Conservation (phyloP, 1,140 invertebrate species). For the Drosophila triauraria region DNA sequence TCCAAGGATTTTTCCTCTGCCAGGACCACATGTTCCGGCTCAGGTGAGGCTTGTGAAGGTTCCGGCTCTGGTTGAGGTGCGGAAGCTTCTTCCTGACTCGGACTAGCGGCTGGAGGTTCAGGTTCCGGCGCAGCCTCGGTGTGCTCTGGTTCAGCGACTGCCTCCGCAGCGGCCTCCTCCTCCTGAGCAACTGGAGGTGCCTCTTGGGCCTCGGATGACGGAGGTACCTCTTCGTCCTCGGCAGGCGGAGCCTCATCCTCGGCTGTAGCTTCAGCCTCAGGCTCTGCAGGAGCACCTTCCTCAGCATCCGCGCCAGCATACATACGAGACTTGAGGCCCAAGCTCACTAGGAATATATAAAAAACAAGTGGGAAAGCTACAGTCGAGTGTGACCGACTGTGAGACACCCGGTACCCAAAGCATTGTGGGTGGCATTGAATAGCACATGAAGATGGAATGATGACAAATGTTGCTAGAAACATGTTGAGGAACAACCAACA, state of each 20-base stretch:
- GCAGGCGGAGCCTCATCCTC: constrained; percentile 9
- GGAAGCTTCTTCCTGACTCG: background rate
- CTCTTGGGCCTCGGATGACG: background rate
- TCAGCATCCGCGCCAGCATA: constrained; percentile 61
- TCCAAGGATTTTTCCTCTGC: background rate
- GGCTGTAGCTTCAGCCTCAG: constrained; percentile 8
- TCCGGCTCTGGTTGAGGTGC: background rate
- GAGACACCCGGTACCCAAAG: too few species aligned
- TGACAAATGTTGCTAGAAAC: too few species aligned
- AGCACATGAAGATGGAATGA: too few species aligned
- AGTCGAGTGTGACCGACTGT: too few species aligned
- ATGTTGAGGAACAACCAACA: too few species aligned
- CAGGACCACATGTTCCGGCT: too few species aligned
- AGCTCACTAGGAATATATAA: constrained; percentile 1
- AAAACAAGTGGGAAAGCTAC: background rate
- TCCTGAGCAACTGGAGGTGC: background rate
- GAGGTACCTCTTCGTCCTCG: too few species aligned
- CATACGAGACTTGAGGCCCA: constrained; percentile 52
- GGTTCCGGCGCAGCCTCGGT: background rate
- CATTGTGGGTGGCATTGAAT: too few species aligned
- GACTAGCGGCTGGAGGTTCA: background rate
- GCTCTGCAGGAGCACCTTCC: constrained; percentile 17
- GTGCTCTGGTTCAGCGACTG: background rate
- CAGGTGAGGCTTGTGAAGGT: background rate
- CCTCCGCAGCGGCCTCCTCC: constrained; percentile 5